phyloP scores from a whole-genome alignment of 2,888 invertebrate genomes.

The Epinotia ramella region DNA sequence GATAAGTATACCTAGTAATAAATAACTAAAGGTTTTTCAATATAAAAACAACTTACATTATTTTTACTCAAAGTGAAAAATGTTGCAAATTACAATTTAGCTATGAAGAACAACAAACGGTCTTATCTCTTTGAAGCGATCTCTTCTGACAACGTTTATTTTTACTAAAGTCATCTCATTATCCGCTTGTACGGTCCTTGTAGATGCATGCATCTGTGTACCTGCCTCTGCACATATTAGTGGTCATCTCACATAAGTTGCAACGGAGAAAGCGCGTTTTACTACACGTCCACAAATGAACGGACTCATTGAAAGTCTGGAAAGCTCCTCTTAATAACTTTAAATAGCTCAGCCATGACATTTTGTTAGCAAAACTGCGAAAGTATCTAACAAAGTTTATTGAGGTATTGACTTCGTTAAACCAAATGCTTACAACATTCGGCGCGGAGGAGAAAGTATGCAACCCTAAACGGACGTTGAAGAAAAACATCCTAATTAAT shows the following conservation, averaged over 20 bases:
- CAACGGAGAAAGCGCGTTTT: slow-evolving; percentile 30
- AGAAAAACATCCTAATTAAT: slow-evolving; percentile 39
- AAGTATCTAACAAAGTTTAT: slow-evolving; percentile 11
- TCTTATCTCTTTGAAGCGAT: background rate
- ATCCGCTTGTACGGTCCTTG: background rate
- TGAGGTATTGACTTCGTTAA: slow-evolving; percentile 10
- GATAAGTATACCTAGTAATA: background rate
- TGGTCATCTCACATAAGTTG: slow-evolving; percentile 12
- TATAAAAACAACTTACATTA: no score
- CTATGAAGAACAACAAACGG: background rate
- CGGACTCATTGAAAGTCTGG: slow-evolving; percentile 33
- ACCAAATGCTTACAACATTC: slow-evolving; percentile 19
- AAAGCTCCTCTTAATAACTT: slow-evolving; percentile 37
- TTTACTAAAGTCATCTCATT: background rate
- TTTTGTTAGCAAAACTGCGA: slow-evolving; percentile 16
- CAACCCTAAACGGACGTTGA: background rate
- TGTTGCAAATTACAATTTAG: background rate
- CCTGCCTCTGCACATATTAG: background rate
- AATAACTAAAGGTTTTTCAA: background rate
- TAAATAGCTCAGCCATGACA: slow-evolving; percentile 3
- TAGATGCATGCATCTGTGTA: background rate
- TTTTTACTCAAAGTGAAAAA: background rate
- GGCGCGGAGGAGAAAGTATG: slow-evolving; percentile 32
- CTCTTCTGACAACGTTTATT: background rate
- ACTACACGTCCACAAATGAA: slow-evolving; percentile 19